Evolutionary conservation across 2,888 invertebrate genomes (phyloP), one percentile per base, ranked within the genome.

Genomic region (Nomada lathburiana): DNA sequence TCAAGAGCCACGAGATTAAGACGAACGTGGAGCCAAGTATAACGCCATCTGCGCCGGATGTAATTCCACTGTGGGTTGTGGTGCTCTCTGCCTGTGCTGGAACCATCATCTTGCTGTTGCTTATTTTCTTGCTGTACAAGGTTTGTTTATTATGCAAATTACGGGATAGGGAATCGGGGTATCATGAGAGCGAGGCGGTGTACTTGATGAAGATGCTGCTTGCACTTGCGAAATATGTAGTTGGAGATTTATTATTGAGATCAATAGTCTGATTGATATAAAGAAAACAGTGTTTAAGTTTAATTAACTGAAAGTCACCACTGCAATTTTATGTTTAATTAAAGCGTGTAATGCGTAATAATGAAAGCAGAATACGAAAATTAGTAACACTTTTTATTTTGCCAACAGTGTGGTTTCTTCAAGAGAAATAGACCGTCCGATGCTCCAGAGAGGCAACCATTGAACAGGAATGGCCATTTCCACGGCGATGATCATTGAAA

Each of bases 401-500:
- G 75, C 80, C 94, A 95, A 47, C 94, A 98, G 98, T 97, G 97
- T 93, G 98, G 98, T 82, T 98, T 98, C 96, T 98, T 98, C 95
- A 98, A 98, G 93, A 96, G 98, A 92, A 97, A 98, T 94, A 96
- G 98, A 42, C 98, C 98, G 65, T 95, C 96, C 0, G 96, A 97
- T 93, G 96, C 97, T 89, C 96, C 97, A 60, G 98, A 98, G 95
- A 95, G 97, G 69, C 97, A 98, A 92, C 98, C 98, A 2, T 94
- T 98, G 86, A 97, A 97, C 94, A 95, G 97, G 85, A 97, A 97
- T 90, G 96, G 96, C 64, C 95, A 95, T 82, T 93, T 91, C 70
- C 88, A 90, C 36, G 91, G 88, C 13, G 91, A 92, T 52, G 91
- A 92, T 71, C 91, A 90, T 64, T 87, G 86, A 80, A 84, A 44